Conservation (phyloP, 2,797 vertebrate genomes). For the Sebastiscus albofasciatus region DNA sequence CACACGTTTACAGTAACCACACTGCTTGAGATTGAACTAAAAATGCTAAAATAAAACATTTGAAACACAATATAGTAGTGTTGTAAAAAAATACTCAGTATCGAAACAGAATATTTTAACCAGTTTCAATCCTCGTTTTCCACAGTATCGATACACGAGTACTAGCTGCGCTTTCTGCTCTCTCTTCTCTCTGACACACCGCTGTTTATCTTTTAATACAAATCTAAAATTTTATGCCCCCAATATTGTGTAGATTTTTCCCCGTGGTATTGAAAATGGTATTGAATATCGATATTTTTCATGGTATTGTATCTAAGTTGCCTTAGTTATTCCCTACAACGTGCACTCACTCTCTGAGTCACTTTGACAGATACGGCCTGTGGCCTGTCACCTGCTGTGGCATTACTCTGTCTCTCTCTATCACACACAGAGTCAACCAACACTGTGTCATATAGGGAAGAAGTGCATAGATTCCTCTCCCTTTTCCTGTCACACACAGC, state of each 20-base stretch:
- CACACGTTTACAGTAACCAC: not conserved
- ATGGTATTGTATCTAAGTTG: not conserved
- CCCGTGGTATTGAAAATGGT: no score
- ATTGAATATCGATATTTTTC: not conserved
- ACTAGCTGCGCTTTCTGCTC: no score
- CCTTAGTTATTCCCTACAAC: not conserved
- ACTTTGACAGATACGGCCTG: constrained; percentile 22
- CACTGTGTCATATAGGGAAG: not conserved
- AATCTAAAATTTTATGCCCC: no score
- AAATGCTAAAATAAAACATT: not conserved
- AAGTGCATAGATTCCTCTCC: not conserved
- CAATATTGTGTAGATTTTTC: no score
- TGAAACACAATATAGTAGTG: no score
- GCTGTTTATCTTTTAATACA: no score
- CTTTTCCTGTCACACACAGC: not conserved
- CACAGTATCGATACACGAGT: no score
- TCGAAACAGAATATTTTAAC: no score
- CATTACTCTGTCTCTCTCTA: not conserved
- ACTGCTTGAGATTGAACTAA: not conserved
- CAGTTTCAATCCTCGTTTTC: no score
- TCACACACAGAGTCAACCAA: not conserved
- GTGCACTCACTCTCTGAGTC: constrained; percentile 27
- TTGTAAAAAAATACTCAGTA: no score
- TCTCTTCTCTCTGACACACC: no score
- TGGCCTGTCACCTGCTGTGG: constrained; percentile 18